Conservation (phyloP, 1,140 invertebrate species). For the Steinernema khuongi region DNA sequence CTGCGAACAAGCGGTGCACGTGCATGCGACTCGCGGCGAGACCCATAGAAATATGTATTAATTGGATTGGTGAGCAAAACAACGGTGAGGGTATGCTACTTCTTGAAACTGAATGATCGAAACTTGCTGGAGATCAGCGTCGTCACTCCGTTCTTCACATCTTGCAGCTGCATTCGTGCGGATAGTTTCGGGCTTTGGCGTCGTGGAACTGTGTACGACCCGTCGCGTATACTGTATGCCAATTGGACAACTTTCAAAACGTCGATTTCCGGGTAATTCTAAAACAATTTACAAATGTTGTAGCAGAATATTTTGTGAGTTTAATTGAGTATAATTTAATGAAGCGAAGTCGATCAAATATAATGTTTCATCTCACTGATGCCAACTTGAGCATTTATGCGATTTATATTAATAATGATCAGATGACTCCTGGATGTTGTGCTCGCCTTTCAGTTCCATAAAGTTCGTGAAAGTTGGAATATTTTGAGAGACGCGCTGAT, state of each 20-base stretch:
- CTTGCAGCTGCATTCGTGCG: not conserved
- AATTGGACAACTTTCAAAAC: conserved; percentile 14
- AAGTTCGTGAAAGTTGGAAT: not conserved
- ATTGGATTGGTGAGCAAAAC: not conserved
- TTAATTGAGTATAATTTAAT: too few species aligned
- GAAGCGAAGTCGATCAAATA: too few species aligned
- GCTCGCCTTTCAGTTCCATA: not conserved
- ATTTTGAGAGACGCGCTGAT: conserved; percentile 16
- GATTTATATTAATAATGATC: not conserved
- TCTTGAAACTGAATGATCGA: not conserved
- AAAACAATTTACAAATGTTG: too few species aligned
- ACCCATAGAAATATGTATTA: not conserved
- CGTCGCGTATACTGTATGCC: conserved; percentile 27
- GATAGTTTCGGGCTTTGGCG: not conserved
- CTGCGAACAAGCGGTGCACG: not conserved
- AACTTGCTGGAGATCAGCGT: not conserved
- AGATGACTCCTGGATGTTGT: too few species aligned
- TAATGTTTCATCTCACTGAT: too few species aligned
- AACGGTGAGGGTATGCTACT: not conserved
- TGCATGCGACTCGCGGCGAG: not conserved
- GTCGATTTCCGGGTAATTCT: conserved; percentile 31
- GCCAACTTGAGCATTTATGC: too few species aligned
- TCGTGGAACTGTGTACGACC: not conserved
- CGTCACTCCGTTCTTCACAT: not conserved
- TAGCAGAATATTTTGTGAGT: too few species aligned